Evolutionary conservation across 35 echinoderm and acorn worm species (phyloP).

Genomic region (Strongylocentrotus purpuratus): DNA sequence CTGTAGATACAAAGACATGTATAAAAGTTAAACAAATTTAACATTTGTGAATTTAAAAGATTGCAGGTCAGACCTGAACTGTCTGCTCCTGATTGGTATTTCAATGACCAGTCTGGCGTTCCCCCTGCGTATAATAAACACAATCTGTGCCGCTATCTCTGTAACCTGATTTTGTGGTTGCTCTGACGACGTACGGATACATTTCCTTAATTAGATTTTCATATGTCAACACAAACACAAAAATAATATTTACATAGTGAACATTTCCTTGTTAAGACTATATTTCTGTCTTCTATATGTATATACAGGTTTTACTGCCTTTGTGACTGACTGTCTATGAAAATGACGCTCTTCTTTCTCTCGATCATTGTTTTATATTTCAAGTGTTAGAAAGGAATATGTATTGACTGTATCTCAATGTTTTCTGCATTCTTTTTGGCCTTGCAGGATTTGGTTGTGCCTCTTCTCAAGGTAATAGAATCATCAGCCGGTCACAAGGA

Average conservation of each 20-base stretch:
- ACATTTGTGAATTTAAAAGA: not conserved
- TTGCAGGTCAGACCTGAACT: conserved; percentile 36
- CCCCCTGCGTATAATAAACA: conserved; percentile 37
- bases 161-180: conserved; percentile 18
- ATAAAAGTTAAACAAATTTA: no score
- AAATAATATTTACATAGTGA: no score
- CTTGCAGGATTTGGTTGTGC: conserved; percentile 55
- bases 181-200: conserved; percentile 24
- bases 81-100: conserved; percentile 42
- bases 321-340: no score
- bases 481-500: conserved; percentile 59
- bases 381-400: no score
- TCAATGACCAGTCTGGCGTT: conserved; percentile 48
- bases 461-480: conserved; percentile 51
- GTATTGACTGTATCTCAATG: not conserved
- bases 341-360: no score
- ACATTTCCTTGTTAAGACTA: no score
- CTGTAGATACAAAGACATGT: no score
- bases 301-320: no score
- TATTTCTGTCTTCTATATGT: no score
- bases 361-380: no score
- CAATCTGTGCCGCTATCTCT: conserved; percentile 18
- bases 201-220: not conserved
- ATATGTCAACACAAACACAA: no score
- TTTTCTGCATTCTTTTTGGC: not conserved